phyloP scores from a whole-genome alignment of 2,888 invertebrate genomes.

The Stenotaenia linearis region DNA sequence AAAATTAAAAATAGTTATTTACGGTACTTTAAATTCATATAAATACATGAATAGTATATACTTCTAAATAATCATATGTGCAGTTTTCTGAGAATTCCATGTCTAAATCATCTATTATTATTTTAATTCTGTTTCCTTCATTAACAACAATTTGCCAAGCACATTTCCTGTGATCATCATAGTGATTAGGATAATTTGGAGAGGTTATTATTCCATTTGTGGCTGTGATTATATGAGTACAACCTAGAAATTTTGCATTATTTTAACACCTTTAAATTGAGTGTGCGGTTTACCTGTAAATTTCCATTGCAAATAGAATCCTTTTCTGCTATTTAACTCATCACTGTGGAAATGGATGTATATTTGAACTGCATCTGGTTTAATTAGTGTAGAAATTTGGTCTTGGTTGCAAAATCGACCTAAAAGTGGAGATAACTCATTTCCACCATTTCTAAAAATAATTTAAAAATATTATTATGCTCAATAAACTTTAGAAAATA shows the following conservation, averaged over 20 bases:
- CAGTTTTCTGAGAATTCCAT: conserved; percentile 54
- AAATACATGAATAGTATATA: conserved; percentile 40
- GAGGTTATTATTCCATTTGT: conserved; percentile 70
- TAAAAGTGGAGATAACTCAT: conserved; percentile 63
- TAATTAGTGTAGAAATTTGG: conserved; percentile 52
- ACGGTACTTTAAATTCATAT: background rate
- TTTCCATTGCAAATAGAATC: conserved; percentile 72
- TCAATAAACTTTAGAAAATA: no score
- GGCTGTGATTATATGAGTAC: conserved; percentile 69
- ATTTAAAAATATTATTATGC: no score
- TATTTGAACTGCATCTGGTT: conserved; percentile 68
- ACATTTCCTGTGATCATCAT: conserved; percentile 66
- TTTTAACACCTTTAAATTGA: no score
- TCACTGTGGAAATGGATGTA: conserved; percentile 73
- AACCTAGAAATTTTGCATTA: conserved; percentile 61
- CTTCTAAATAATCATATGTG: conserved; percentile 63
- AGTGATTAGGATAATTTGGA: conserved; percentile 76
- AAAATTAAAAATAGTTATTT: no score
- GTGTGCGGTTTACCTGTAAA: no score
- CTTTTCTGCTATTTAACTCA: conserved; percentile 55
- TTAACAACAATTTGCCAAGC: conserved; percentile 70
- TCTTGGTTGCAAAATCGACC: conserved; percentile 69
- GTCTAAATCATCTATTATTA: conserved; percentile 65
- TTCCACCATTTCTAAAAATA: conserved; percentile 66
- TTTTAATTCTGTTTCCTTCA: conserved; percentile 60